Evolutionary conservation across 2,888 invertebrate species (phyloP), one percentile per base, ranked within the genome.

Genomic region (Gari tellinella): DNA sequence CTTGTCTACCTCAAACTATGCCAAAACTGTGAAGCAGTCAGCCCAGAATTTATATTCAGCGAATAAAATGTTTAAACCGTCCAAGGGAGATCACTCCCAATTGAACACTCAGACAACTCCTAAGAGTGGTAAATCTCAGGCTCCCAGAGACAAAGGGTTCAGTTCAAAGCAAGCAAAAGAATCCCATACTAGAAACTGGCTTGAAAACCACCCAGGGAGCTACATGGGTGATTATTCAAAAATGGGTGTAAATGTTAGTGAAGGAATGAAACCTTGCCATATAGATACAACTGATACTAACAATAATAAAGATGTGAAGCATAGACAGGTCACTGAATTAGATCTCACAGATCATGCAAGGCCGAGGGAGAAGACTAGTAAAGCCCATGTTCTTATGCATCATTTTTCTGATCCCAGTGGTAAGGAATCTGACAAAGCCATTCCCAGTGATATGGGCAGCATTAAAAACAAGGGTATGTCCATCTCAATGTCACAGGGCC

Each of bases 1-100:
- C 48, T 66, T 81, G 38, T 80, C 84, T 60, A 75, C 83, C 55
- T 73, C 77, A 26, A 77, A 60, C 40, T 83, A 83, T 57, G 80
- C 80, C 15, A 80, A 73, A 65, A 74, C 77, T 46, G 55, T 83
- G 65, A 79, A 83, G 51, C 72, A 73, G 58, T 83, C 81, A 10
- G 83, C 83, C n/a, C 83, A 83, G 51, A 77, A 63, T 53, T 52
- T 83, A 38, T 82, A 83, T 57, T 53, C 70, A 15, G 56, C 70
- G 12, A 75, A 72, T 49, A 79, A 81, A 62, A 60, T 77, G 5
- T 77, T 68, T 23, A 72, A 72, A 65, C 60, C 65, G 25, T 40
- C 77, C 49, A 73, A 73, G 41, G 65, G 68, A 43, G 73, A 73
- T n/a, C 41, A 70, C 43, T 38, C 61, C 40, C 58, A 68, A 21